Conservation (phyloP, 35 echinoderm and acorn worm genomes). For the Heliocidaris erythrogramma region DNA sequence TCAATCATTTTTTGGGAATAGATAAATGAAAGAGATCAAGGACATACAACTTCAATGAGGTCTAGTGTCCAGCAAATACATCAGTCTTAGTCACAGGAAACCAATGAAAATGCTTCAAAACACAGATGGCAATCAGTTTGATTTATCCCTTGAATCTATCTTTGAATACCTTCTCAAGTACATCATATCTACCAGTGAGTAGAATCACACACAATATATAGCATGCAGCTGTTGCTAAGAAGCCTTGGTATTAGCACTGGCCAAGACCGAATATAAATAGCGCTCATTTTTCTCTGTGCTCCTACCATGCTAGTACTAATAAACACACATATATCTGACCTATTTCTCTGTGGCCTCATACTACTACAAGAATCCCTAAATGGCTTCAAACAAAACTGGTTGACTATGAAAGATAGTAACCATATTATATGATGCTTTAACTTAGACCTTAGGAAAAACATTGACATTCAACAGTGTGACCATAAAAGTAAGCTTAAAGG, state of each 20-base stretch:
- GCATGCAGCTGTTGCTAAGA: not conserved
- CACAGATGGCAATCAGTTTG: not conserved
- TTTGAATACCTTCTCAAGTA: not conserved
- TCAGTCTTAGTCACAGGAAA: not conserved
- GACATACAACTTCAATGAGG: not conserved
- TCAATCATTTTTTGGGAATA: not conserved
- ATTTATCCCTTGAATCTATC: not conserved
- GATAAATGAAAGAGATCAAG: not conserved
- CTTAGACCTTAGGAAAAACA: too few relatives aligned
- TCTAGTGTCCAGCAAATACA: not conserved
- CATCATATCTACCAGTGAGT: not conserved
- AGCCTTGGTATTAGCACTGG: constrained; percentile 8
- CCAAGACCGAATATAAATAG: not conserved
- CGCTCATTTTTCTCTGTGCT: not conserved
- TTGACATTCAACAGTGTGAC: too few relatives aligned
- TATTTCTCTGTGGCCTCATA: not conserved
- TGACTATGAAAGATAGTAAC: not conserved
- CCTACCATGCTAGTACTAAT: not conserved
- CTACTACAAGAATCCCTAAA: not conserved
- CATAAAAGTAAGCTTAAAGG: too few relatives aligned
- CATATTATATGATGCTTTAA: not conserved
- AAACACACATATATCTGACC: not conserved
- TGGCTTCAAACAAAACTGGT: not conserved
- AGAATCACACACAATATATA: not conserved
- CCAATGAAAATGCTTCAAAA: not conserved